Percentiles rank a stretch among this genome's conserved stretches.
phyloP scores from a whole-genome alignment of 2,888 invertebrate genomes.

The Eumerus sabulonum region DNA sequence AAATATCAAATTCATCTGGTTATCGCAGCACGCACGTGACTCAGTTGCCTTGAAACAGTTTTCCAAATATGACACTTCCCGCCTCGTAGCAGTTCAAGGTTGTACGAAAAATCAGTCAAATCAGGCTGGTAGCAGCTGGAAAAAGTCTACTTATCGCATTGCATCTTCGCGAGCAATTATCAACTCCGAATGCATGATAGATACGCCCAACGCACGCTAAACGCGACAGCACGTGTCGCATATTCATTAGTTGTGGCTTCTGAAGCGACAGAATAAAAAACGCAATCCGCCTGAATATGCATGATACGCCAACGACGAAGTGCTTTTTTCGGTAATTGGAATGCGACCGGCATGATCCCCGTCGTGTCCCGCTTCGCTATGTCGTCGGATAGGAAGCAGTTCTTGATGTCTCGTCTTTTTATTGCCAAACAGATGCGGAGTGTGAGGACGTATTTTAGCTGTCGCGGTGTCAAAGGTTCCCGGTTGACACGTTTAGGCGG shows the following conservation, averaged over 20 bases:
- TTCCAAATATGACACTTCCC: not conserved
- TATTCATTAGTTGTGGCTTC: conserved; percentile 16
- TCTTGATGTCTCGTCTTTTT: no score
- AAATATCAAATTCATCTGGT: no score
- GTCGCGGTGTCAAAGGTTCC: no score
- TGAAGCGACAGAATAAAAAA: not conserved
- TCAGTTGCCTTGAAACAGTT: not conserved
- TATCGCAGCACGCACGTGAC: not conserved
- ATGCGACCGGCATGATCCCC: not conserved
- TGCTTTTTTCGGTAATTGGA: conserved; percentile 5
- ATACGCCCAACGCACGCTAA: conserved; percentile 22
- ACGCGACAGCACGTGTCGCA: conserved; percentile 32
- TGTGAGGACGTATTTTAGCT: no score
- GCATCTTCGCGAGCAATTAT: conserved; percentile 7
- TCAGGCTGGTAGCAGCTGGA: no score
- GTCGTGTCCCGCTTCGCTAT: no score
- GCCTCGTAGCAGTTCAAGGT: not conserved
- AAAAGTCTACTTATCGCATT: not conserved
- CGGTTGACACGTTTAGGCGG: no score
- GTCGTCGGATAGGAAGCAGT: no score
- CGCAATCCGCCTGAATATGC: conserved; percentile 1
- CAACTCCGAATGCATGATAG: conserved; percentile 14
- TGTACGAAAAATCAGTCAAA: no score
- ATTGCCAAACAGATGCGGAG: no score
- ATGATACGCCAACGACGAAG: conserved; percentile 9